These are phyloP conservation scores for Amphiduros pacificus DNA, from an alignment of 2,888 invertebrate species.

Conservation along the genomic window DNA sequence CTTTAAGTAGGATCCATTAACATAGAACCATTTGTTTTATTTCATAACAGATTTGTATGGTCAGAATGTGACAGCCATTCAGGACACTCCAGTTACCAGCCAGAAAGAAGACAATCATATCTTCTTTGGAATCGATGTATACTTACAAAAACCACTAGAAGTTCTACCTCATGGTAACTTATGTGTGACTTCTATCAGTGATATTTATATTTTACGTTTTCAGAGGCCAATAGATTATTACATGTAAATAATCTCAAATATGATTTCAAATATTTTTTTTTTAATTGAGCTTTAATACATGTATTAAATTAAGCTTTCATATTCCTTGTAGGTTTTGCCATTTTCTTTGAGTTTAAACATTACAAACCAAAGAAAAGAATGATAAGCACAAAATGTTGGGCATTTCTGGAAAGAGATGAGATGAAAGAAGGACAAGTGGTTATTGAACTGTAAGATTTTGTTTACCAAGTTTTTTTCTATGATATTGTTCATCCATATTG, in stretches of 20 bases:
- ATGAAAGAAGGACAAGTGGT: conserved; percentile 48
- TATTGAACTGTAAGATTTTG: conserved; percentile 51
- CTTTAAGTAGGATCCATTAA: too few species aligned
- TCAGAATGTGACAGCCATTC: conserved; percentile 39
- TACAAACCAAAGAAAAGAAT: conserved; percentile 53
- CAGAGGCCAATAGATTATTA: too few species aligned
- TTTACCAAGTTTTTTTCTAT: not conserved
- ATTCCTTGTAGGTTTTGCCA: conserved; percentile 45
- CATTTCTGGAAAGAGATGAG: conserved; percentile 54
- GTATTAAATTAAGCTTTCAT: not conserved
- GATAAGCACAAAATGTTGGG: conserved; percentile 52
- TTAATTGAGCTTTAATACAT: not conserved
- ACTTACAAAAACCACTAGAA: conserved; percentile 51
- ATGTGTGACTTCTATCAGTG: not conserved
- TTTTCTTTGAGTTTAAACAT: conserved; percentile 58
- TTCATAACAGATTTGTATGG: conserved; percentile 39
- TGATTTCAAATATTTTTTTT: not conserved
- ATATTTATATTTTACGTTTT: not conserved
- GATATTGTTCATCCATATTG: too few species aligned
- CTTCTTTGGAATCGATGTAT: conserved; percentile 44
- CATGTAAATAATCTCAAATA: not conserved
- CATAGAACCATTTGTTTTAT: not conserved
- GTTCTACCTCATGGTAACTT: conserved; percentile 44
- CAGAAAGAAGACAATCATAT: conserved; percentile 43
- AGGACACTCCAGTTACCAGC: conserved; percentile 47